Evolutionary conservation across 2,113 vertebrate genomes (phyloP).

Genomic region (Lepus europaeus): DNA sequence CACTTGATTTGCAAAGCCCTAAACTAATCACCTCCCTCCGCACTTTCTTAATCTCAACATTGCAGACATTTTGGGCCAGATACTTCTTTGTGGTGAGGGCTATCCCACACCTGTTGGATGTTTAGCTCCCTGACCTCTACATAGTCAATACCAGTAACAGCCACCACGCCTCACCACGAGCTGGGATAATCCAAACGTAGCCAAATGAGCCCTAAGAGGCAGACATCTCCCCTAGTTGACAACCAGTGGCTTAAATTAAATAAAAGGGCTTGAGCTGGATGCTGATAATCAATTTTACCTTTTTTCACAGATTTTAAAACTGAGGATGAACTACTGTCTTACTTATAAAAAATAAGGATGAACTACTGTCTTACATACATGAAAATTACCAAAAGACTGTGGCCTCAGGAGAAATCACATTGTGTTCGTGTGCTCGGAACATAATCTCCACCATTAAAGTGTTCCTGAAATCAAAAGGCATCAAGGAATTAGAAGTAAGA

Average conservation of each 20-base stretch:
- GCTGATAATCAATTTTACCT: neutral
- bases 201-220: neutral
- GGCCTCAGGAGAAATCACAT: constrained; percentile 80
- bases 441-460: constrained; percentile 89
- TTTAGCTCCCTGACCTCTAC: neutral
- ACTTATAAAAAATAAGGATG: too few species aligned
- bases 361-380: constrained; percentile 90
- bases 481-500: constrained; percentile 87
- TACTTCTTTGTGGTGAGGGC: neutral
- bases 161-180: neutral
- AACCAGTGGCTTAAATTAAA: neutral
- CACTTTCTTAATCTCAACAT: neutral
- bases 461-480: constrained; percentile 85
- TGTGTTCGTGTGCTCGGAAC: constrained; percentile 86
- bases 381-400: constrained; percentile 90
- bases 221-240: neutral
- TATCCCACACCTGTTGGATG: neutral
- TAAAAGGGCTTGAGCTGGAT: neutral
- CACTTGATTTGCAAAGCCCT: neutral
- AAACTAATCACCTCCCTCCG: neutral
- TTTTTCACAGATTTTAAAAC: constrained; percentile 89
- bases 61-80: neutral
- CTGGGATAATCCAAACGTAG: neutral
- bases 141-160: neutral
- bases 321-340: constrained; percentile 91